Conservation (phyloP, 2,797 vertebrate species). For the Artibeus lituratus region DNA sequence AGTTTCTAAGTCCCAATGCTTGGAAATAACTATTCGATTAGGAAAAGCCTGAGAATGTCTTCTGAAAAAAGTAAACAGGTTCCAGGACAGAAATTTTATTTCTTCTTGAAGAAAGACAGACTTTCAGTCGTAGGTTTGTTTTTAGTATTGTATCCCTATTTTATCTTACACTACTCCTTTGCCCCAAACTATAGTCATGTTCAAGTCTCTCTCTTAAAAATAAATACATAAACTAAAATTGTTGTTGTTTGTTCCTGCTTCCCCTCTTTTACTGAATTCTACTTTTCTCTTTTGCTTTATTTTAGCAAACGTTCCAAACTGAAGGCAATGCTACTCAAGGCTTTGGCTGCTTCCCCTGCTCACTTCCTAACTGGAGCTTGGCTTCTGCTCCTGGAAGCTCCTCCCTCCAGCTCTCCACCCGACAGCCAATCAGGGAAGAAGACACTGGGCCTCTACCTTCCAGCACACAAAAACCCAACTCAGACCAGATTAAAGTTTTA, state of each 20-base stretch:
- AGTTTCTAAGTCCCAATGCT: constrained; percentile 14
- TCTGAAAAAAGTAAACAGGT: not conserved
- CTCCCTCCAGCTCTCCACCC: not conserved
- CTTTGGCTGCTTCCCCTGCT: not conserved
- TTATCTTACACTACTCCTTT: not conserved
- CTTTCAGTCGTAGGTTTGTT: not conserved
- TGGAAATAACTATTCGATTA: constrained; percentile 15
- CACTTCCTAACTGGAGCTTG: not conserved
- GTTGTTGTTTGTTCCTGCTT: not conserved
- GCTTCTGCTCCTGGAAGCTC: not conserved
- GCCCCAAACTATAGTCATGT: not conserved
- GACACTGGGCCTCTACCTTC: not conserved
- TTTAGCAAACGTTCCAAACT: not conserved
- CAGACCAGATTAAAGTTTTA: not conserved
- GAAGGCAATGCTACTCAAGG: not conserved
- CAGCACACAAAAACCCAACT: not conserved
- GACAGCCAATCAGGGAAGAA: not conserved
- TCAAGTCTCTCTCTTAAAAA: not conserved
- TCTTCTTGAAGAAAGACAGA: not conserved
- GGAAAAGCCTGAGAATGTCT: constrained; percentile 24
- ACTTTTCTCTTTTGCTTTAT: not conserved
- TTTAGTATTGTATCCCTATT: not conserved
- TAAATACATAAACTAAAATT: not conserved
- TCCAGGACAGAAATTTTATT: not conserved
- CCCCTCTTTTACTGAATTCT: not conserved